A percentile compares a stretch with the other conserved stretches of the same genome.
Conservation (phyloP, 2,797 vertebrate species). For the Scleropages formosus region DNA sequence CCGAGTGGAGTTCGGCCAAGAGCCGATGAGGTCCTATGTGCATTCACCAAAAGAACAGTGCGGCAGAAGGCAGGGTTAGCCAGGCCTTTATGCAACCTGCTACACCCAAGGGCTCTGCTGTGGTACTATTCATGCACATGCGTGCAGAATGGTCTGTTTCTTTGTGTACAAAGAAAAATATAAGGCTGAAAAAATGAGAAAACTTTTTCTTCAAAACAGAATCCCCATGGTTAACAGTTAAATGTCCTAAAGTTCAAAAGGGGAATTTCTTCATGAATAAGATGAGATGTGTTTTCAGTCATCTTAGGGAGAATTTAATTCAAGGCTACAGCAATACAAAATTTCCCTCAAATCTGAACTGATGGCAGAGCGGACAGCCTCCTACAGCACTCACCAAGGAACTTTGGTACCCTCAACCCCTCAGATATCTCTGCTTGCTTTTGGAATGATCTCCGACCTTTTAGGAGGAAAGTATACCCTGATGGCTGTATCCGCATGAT, state of each 20-base stretch:
- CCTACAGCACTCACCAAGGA: neutral
- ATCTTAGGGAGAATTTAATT: neutral
- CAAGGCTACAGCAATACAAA: neutral
- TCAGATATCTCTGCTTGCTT: conserved; percentile 16
- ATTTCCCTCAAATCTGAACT: conserved; percentile 10
- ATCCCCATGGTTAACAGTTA: neutral
- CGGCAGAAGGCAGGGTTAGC: too few species aligned
- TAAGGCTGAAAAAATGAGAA: too few species aligned
- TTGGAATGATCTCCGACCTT: conserved; percentile 21
- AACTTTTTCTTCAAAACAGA: too few species aligned
- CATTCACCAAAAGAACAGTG: too few species aligned
- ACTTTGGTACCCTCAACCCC: neutral
- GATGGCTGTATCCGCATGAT: conserved; percentile 6
- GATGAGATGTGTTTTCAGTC: neutral
- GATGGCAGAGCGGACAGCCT: neutral
- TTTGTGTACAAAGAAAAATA: too few species aligned
- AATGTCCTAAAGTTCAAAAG: neutral
- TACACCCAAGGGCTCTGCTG: too few species aligned
- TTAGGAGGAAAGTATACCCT: conserved; percentile 25
- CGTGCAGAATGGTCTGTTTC: too few species aligned
- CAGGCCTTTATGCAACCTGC: too few species aligned
- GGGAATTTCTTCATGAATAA: neutral
- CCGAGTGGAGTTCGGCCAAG: too few species aligned
- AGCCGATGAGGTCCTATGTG: too few species aligned
- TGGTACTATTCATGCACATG: too few species aligned